These are phyloP conservation scores for Electrophaes corylata DNA, from an alignment of 2,888 invertebrate species.

Conservation along the genomic window DNA sequence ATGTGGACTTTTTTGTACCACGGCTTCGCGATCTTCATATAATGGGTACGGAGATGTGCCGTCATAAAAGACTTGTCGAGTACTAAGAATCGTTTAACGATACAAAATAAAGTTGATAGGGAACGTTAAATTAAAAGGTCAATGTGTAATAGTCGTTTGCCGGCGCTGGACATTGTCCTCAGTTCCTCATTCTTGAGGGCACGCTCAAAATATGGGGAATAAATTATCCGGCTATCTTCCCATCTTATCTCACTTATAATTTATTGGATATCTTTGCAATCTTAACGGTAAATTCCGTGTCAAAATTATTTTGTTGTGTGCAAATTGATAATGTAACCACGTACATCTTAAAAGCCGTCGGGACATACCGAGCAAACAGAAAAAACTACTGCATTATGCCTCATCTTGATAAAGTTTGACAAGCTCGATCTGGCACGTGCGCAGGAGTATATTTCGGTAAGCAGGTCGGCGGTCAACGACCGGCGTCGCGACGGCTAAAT, in stretches of 20 bases:
- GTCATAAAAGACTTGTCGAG: conserved; percentile 43
- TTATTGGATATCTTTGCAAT: conserved; percentile 17
- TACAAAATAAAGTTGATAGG: conserved; percentile 46
- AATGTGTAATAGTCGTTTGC: conserved; percentile 44
- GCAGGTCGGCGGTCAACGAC: conserved; percentile 79
- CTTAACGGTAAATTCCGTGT: conserved; percentile 6
- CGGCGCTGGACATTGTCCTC: conserved; percentile 27
- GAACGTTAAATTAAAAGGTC: conserved; percentile 48
- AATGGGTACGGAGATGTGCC: conserved; percentile 23
- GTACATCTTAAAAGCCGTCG: neutral
- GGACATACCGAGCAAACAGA: neutral
- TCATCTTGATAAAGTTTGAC: conserved; percentile 40
- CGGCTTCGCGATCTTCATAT: conserved; percentile 5
- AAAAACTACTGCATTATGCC: conserved; percentile 14
- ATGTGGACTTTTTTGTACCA: conserved; percentile 23
- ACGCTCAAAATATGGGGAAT: conserved; percentile 17
- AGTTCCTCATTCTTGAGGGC: conserved; percentile 36
- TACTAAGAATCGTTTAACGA: conserved; percentile 51
- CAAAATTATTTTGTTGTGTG: neutral
- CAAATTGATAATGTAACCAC: conserved; percentile 2
- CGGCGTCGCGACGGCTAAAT: conserved; percentile 78
- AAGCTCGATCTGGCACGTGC: conserved; percentile 60
- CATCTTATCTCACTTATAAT: conserved; percentile 13
- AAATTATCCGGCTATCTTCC: conserved; percentile 14
- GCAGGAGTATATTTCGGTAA: conserved; percentile 74